A percentile compares a stretch with the other conserved stretches of the same genome.
These are phyloP conservation scores for Diabrotica balteata DNA, from an alignment of 2,888 invertebrate species.

Conservation along the genomic window DNA sequence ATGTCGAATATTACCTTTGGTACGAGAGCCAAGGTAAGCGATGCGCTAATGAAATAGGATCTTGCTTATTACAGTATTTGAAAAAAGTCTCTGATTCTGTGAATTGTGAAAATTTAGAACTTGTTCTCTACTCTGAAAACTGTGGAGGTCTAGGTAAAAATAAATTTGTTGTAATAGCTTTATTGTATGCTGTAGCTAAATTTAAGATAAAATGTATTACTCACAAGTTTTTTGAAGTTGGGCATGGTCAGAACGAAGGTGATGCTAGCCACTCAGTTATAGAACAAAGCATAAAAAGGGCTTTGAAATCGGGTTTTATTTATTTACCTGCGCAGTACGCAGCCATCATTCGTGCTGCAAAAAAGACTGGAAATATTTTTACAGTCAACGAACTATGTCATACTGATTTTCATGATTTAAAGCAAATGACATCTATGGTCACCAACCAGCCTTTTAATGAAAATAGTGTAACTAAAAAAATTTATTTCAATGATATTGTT, in stretches of 20 bases:
- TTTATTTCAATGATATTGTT: too few species aligned
- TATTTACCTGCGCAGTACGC: background rate
- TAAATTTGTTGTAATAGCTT: background rate
- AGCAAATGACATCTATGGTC: too few species aligned
- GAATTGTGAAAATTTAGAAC: background rate
- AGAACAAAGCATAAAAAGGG: background rate
- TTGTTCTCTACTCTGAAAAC: background rate
- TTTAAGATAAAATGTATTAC: background rate
- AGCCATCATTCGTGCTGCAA: background rate
- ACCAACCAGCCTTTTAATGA: too few species aligned
- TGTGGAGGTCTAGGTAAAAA: background rate
- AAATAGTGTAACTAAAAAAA: too few species aligned
- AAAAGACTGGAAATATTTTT: background rate
- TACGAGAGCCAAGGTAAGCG: background rate
- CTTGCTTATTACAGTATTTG: conserved; percentile 1
- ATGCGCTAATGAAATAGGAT: conserved; percentile 13
- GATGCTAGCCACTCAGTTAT: too few species aligned
- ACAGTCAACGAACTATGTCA: background rate
- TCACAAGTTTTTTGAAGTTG: conserved; percentile 5
- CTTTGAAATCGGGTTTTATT: background rate
- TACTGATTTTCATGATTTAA: background rate
- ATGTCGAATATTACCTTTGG: conserved; percentile 3
- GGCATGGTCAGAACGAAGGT: too few species aligned
- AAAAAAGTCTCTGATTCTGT: background rate
- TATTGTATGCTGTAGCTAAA: background rate